These are phyloP conservation scores for Todus mexicanus DNA, from an alignment of 2,797 vertebrate genomes.

Conservation along the genomic window DNA sequence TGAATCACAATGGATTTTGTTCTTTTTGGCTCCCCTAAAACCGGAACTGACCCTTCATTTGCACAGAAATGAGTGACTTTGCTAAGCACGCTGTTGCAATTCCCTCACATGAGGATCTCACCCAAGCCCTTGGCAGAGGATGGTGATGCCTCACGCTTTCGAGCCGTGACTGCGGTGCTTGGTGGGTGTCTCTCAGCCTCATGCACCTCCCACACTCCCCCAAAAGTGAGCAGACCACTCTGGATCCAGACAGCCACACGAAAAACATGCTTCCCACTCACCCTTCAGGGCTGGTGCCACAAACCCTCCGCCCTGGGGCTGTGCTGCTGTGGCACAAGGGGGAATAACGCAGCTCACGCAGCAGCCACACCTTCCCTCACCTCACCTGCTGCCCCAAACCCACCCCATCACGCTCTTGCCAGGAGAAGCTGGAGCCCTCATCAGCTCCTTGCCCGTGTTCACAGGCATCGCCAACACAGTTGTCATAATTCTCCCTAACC, in stretches of 20 bases:
- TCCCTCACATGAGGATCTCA: fast-evolving
- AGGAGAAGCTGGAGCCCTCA: background rate
- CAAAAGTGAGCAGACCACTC: fast-evolving
- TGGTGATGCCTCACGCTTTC: fast-evolving
- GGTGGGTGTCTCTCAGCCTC: background rate
- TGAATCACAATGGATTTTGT: background rate
- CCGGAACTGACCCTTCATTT: background rate
- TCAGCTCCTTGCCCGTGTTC: background rate
- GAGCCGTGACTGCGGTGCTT: too few species aligned
- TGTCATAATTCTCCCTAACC: background rate
- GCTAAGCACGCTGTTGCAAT: background rate
- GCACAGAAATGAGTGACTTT: background rate
- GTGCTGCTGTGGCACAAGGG: background rate
- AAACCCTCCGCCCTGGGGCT: background rate
- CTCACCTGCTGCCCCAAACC: background rate
- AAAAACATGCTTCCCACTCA: background rate
- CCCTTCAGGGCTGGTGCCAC: background rate
- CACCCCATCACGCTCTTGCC: fast-evolving
- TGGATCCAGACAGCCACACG: background rate
- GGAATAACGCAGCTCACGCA: fast-evolving
- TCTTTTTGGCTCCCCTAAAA: background rate
- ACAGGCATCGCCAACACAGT: background rate
- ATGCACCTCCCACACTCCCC: fast-evolving
- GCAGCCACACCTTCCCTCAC: background rate
- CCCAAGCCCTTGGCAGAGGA: background rate